These are phyloP conservation scores for Drosophila funebris DNA, from an alignment of 1,140 invertebrate genomes.

Conservation along the genomic window DNA sequence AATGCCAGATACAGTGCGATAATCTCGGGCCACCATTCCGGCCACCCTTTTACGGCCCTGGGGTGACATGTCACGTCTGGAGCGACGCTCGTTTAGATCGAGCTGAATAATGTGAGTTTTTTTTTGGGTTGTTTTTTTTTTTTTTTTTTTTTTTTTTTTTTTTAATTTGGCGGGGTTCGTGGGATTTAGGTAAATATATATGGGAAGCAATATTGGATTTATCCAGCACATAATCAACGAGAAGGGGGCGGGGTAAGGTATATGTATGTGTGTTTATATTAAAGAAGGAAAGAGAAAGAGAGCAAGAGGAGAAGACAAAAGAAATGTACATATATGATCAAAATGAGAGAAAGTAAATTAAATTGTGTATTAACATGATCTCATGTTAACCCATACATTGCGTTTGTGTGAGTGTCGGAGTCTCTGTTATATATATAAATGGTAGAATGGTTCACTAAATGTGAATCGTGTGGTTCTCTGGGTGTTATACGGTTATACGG, in stretches of 20 bases:
- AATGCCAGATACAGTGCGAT: conserved; percentile 84
- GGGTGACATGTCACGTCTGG: conserved; percentile 90
- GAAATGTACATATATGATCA: conserved; percentile 62
- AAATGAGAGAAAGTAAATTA: conserved; percentile 49
- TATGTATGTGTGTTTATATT: conserved; percentile 1
- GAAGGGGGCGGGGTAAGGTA: conserved; percentile 1
- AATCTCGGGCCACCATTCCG: conserved; percentile 86
- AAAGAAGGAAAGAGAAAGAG: conserved; percentile 57
- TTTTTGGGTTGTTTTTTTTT: conserved; percentile 6
- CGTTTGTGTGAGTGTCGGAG: conserved; percentile 31
- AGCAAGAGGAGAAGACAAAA: conserved; percentile 54
- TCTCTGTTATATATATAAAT: conserved; percentile 21
- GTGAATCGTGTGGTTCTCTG: conserved; percentile 31
- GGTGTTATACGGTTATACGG: conserved; percentile 1
- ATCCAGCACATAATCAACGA: conserved; percentile 25
- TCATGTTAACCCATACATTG: conserved; percentile 29
- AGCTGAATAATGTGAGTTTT: conserved; percentile 62
- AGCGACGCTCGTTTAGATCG: conserved; percentile 84
- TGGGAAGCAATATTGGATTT: conserved; percentile 11
- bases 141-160: conserved; percentile 5
- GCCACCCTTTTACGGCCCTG: conserved; percentile 89
- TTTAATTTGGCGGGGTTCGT: conserved; percentile 12
- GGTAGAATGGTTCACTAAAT: conserved; percentile 40
- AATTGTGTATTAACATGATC: conserved; percentile 23
- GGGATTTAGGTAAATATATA: not conserved